phyloP scores from a whole-genome alignment of 37 sponge, comb jelly and placozoan genomes.

The Halisarca cf. caerulea region DNA sequence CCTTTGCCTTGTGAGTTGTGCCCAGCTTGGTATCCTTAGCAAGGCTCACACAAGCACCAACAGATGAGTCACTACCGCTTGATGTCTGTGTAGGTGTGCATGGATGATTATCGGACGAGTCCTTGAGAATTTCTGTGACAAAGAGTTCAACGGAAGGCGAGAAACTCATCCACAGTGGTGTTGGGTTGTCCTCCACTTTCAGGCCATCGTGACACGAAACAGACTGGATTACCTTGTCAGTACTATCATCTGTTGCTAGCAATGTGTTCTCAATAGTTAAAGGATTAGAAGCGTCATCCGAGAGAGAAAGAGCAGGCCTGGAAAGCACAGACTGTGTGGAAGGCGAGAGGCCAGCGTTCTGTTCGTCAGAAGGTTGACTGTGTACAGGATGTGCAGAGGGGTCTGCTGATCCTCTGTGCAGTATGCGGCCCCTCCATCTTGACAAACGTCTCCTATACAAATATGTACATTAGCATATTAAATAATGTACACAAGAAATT shows the following conservation, averaged over 20 bases:
- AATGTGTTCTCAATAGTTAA: neutral
- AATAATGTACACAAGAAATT: neutral
- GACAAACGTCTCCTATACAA: neutral
- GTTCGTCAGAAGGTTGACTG: too few species aligned
- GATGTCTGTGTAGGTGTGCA: neutral
- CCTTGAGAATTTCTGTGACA: neutral
- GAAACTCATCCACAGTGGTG: slow-evolving; percentile 17
- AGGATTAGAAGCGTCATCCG: neutral
- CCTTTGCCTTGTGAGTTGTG: too few species aligned
- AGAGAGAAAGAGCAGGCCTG: too few species aligned
- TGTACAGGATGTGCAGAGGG: neutral
- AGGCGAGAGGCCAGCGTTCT: neutral
- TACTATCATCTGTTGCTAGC: neutral
- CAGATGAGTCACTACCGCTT: neutral
- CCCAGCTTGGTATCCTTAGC: neutral
- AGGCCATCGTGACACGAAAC: neutral
- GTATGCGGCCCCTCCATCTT: slow-evolving; percentile 8
- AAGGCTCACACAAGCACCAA: too few species aligned
- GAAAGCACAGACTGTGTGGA: neutral
- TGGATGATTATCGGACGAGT: neutral
- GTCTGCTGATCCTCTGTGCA: neutral
- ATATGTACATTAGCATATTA: neutral
- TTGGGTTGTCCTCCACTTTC: neutral
- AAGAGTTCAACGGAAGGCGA: slow-evolving; percentile 16
- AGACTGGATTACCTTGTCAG: too few species aligned